Conservation (phyloP, 2,113 vertebrate species). For the Psephotus haematonotus region DNA sequence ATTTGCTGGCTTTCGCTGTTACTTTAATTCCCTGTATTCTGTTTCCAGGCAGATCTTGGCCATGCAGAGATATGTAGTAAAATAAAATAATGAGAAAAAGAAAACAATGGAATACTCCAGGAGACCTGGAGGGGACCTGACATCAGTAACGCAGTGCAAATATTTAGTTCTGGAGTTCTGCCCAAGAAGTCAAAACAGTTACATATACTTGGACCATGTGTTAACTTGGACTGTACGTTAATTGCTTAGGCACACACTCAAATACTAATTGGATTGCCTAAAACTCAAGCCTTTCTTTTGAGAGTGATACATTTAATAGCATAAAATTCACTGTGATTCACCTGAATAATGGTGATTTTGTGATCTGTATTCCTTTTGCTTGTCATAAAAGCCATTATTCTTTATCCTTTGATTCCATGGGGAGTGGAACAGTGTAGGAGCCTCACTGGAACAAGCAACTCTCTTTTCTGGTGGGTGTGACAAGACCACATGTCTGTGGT, state of each 20-base stretch:
- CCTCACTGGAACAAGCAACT: background rate
- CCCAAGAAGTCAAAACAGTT: background rate
- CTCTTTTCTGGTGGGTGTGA: background rate
- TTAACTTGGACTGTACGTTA: background rate
- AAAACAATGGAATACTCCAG: background rate
- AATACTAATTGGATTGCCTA: background rate
- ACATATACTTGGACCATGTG: background rate
- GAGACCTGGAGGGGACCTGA: background rate
- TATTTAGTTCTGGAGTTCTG: background rate
- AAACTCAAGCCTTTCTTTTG: background rate
- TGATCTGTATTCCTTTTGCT: background rate
- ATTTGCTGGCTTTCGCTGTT: background rate
- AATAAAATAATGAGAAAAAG: background rate
- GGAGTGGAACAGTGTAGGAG: background rate
- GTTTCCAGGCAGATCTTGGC: conserved; percentile 11
- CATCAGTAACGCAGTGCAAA: background rate
- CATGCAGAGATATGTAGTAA: background rate
- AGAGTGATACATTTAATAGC: background rate
- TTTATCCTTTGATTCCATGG: background rate
- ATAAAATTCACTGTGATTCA: background rate
- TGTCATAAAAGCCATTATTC: accelerated
- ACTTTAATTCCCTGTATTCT: background rate
- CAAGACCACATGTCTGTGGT: background rate
- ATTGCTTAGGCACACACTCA: background rate
- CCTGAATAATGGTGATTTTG: background rate